These are phyloP conservation scores for Strix aluco DNA, from an alignment of 2,113 vertebrate genomes.

Conservation along the genomic window DNA sequence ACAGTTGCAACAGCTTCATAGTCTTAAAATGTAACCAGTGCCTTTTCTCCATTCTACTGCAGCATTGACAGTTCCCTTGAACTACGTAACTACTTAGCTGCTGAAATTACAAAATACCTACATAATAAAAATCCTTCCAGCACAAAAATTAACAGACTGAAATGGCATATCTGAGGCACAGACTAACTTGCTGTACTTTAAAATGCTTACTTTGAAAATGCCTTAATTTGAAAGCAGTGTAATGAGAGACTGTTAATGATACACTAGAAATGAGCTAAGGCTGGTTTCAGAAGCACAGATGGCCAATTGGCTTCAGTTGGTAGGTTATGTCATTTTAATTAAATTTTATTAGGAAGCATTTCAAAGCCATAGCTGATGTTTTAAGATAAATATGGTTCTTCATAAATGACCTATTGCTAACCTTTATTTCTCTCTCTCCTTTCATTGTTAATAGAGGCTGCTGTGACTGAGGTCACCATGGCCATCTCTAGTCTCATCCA, in stretches of 20 bases:
- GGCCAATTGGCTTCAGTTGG: conserved; percentile 64
- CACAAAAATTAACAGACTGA: neutral
- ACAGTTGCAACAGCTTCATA: neutral
- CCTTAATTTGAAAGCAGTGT: neutral
- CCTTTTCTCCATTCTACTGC: neutral
- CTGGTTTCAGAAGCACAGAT: conserved; percentile 49
- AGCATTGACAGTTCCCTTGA: neutral
- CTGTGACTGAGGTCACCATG: conserved; percentile 50
- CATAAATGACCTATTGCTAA: conserved; percentile 15
- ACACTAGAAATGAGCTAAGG: conserved; percentile 18
- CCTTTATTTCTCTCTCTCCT: conserved; percentile 1
- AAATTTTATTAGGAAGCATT: conserved; percentile 62
- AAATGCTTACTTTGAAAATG: conserved; percentile 40
- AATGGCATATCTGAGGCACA: neutral
- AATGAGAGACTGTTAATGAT: conserved; percentile 28
- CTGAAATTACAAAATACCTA: neutral
- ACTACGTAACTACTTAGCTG: neutral
- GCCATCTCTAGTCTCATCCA: conserved; percentile 58
- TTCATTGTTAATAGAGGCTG: neutral
- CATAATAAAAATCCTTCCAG: neutral
- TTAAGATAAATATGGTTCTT: conserved; percentile 38
- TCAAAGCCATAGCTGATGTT: conserved; percentile 42
- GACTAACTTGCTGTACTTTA: neutral
- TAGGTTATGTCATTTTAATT: conserved; percentile 68
- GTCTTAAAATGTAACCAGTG: neutral